phyloP scores from a whole-genome alignment of 2,888 invertebrate genomes.

The Drosophila ochracea region DNA sequence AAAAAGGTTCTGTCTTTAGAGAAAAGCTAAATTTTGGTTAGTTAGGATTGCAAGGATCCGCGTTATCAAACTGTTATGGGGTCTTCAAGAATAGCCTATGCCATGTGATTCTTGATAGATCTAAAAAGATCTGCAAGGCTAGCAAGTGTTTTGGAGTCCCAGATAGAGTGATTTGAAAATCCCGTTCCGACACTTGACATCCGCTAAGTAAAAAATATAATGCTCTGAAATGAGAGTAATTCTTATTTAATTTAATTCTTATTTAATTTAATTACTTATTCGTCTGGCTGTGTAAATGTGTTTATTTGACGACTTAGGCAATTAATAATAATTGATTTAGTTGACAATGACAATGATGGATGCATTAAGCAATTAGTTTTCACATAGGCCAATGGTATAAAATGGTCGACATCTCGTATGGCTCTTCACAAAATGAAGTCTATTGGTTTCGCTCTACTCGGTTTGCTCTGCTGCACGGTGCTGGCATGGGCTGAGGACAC shows the following conservation, averaged over 20 bases:
- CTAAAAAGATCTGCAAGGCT: neutral
- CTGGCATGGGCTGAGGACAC: neutral
- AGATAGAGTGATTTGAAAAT: neutral
- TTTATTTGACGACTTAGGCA: neutral
- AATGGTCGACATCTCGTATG: neutral
- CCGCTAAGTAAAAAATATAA: neutral
- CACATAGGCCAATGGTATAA: slow-evolving; percentile 1
- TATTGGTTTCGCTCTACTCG: neutral
- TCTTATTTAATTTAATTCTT: neutral
- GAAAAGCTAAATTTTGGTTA: neutral
- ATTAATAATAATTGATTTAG: neutral
- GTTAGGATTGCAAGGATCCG: neutral
- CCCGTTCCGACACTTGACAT: neutral
- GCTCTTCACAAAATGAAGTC: slow-evolving; percentile 27
- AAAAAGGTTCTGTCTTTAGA: too few species aligned
- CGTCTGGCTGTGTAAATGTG: neutral
- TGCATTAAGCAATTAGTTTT: slow-evolving; percentile 7
- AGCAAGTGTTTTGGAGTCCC: neutral
- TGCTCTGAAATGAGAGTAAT: neutral
- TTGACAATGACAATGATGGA: slow-evolving; percentile 41
- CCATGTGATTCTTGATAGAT: neutral
- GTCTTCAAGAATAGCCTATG: neutral
- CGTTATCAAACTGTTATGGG: neutral
- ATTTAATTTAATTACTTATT: neutral
- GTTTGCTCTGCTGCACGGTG: slow-evolving; percentile 20